phyloP scores from a whole-genome alignment of 2,797 vertebrate genomes.

The Sebastes ruberrimus region DNA sequence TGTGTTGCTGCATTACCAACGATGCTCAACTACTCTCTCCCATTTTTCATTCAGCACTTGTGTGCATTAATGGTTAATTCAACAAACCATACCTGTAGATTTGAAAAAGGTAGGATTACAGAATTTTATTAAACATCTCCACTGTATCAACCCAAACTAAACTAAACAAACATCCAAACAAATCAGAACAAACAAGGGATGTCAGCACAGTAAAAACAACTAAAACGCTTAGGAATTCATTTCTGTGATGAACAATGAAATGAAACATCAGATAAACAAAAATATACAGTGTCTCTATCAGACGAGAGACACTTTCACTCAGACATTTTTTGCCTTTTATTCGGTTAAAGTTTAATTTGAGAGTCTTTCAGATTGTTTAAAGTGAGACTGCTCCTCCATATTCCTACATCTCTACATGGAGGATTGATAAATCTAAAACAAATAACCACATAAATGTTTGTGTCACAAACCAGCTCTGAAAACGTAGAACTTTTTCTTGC shows the following conservation, averaged over 20 bases:
- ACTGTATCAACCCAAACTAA: constrained; percentile 13
- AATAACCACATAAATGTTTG: not conserved
- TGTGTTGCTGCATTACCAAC: not conserved
- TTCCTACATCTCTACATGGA: not conserved
- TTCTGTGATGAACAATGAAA: not conserved
- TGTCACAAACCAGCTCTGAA: not conserved
- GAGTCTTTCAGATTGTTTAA: not conserved
- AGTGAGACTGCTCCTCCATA: not conserved
- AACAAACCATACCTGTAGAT: not conserved
- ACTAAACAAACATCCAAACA: constrained; percentile 21
- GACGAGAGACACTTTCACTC: not conserved
- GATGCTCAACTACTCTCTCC: not conserved
- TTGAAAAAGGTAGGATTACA: not conserved
- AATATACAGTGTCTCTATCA: not conserved
- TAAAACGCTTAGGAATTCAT: constrained; percentile 13
- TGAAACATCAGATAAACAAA: constrained; percentile 9
- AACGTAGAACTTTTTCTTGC: not conserved
- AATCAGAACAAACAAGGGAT: constrained; percentile 15
- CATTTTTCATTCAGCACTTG: not conserved
- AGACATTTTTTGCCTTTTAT: not conserved
- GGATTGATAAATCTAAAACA: constrained; percentile 9
- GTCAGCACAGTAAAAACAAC: constrained; percentile 7
- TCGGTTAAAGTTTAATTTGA: not conserved
- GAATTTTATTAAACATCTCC: constrained; percentile 22
- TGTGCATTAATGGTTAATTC: not conserved